phyloP scores from a whole-genome alignment of 2,113 vertebrate genomes.

The Solea senegalensis region DNA sequence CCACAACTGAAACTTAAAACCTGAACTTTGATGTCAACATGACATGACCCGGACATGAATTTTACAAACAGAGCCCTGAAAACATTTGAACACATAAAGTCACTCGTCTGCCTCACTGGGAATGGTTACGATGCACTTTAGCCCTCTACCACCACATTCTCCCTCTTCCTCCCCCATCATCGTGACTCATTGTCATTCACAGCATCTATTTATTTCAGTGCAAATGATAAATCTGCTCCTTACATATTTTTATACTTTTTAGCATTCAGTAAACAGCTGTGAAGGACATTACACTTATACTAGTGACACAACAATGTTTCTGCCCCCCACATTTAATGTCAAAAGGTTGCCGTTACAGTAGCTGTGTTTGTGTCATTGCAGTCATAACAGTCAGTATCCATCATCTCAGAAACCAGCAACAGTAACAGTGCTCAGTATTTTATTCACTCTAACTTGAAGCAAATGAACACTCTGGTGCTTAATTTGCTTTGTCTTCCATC shows the following conservation, averaged over 20 bases:
- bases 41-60: slow-evolving; percentile 23
- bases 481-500: slow-evolving; percentile 28
- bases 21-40: slow-evolving; percentile 30
- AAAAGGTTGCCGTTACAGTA: neutral
- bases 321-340: no score
- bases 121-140: slow-evolving; percentile 37
- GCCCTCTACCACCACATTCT: slow-evolving; percentile 18
- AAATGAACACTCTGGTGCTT: slow-evolving; percentile 14
- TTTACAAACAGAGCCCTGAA: slow-evolving; percentile 38
- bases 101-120: slow-evolving; percentile 28
- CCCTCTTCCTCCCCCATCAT: slow-evolving; percentile 4
- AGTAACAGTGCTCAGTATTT: slow-evolving; percentile 59
- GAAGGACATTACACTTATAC: no score
- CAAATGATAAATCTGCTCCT: no score
- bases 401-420: slow-evolving; percentile 60
- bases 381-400: slow-evolving; percentile 31
- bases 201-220: no score
- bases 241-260: no score
- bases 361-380: neutral
- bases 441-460: slow-evolving; percentile 24
- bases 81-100: slow-evolving; percentile 35
- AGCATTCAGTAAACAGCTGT: no score
- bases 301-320: no score
- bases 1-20: slow-evolving; percentile 45
- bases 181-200: neutral